Conservation (phyloP, 2,888 invertebrate species). For the Hypolimnas misippus region DNA sequence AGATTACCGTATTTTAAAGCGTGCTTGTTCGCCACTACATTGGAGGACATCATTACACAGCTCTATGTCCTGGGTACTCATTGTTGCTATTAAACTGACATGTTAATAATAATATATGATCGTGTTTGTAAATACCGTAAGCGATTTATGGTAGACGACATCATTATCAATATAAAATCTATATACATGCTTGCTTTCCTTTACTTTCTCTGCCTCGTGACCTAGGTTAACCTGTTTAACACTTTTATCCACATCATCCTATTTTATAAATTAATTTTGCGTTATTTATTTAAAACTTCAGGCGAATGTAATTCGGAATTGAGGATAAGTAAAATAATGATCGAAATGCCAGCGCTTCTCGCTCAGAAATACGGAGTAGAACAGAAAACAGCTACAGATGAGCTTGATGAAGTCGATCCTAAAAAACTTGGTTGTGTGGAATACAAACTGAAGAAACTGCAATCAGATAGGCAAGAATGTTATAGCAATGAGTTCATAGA, state of each 20-base stretch:
- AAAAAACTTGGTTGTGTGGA: slow-evolving; percentile 52
- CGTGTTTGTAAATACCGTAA: too few relatives aligned
- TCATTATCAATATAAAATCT: too few relatives aligned
- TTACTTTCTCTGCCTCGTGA: too few relatives aligned
- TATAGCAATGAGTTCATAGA: too few relatives aligned
- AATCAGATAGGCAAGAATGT: slow-evolving; percentile 61
- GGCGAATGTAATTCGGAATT: slow-evolving; percentile 59
- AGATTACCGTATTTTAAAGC: slow-evolving; percentile 58
- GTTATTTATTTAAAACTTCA: slow-evolving; percentile 47
- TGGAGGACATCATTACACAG: slow-evolving; percentile 61
- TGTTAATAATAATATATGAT: too few relatives aligned
- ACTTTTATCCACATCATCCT: neutral
- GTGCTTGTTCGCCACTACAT: slow-evolving; percentile 55
- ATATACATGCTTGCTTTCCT: too few relatives aligned
- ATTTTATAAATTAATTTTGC: neutral
- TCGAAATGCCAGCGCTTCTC: slow-evolving; percentile 51
- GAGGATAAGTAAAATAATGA: slow-evolving; percentile 49
- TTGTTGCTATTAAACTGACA: too few relatives aligned
- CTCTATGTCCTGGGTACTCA: slow-evolving; percentile 52
- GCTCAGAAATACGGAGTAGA: slow-evolving; percentile 56
- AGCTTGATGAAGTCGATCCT: slow-evolving; percentile 54
- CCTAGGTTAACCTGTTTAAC: too few relatives aligned
- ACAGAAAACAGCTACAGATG: slow-evolving; percentile 48
- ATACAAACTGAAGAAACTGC: slow-evolving; percentile 64
- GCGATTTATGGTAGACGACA: too few relatives aligned